These are phyloP conservation scores for Teinopalpus imperialis DNA, from an alignment of 2,888 invertebrate species.

Conservation along the genomic window DNA sequence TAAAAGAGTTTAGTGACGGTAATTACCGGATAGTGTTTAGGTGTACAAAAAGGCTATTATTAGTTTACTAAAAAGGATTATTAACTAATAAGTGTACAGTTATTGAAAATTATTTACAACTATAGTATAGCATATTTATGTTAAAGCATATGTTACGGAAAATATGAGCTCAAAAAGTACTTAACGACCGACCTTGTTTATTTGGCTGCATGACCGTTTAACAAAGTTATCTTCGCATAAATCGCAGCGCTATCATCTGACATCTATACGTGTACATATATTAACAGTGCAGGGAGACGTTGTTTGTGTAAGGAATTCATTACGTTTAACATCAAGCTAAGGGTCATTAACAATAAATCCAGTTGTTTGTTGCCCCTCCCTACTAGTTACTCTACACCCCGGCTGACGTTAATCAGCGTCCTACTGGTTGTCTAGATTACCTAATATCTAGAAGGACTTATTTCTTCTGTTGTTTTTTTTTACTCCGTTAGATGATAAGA, in stretches of 20 bases:
- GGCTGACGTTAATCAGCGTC: slow-evolving; percentile 71
- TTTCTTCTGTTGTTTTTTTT: slow-evolving; percentile 49
- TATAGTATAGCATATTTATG: too few relatives aligned
- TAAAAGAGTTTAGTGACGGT: too few relatives aligned
- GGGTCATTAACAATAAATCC: slow-evolving; percentile 74
- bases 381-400: slow-evolving; percentile 46
- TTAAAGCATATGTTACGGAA: too few relatives aligned
- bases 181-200: slow-evolving; percentile 50
- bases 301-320: slow-evolving; percentile 58
- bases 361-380: slow-evolving; percentile 57
- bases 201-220: slow-evolving; percentile 39
- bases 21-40: too few relatives aligned
- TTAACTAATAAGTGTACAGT: too few relatives aligned
- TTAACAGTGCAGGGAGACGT: slow-evolving; percentile 7
- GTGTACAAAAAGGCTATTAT: too few relatives aligned
- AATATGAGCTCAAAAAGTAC: slow-evolving; percentile 41
- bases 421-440: slow-evolving; percentile 59
- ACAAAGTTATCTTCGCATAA: slow-evolving; percentile 21
- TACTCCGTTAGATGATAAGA: too few relatives aligned
- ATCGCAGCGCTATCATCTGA: slow-evolving; percentile 18
- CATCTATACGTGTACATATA: slow-evolving; percentile 10
- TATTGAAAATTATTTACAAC: too few relatives aligned
- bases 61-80: too few relatives aligned
- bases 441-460: slow-evolving; percentile 48
- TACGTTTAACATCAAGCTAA: slow-evolving; percentile 59